Evolutionary conservation across 2,888 invertebrate species (phyloP).

Genomic region (Drosophila bunnanda): DNA sequence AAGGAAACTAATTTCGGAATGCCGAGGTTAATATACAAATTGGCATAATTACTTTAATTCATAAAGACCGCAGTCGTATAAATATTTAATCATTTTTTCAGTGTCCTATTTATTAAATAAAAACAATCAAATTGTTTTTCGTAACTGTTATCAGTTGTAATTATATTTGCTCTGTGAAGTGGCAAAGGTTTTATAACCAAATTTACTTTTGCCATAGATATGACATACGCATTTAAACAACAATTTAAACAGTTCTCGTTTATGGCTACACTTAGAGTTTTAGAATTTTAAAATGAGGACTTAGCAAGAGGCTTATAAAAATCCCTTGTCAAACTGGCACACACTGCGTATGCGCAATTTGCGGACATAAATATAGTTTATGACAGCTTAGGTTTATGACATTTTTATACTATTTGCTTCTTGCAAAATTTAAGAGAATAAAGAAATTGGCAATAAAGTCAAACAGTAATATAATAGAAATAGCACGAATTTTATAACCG

Average conservation of each 20-base stretch:
- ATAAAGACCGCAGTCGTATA: neutral
- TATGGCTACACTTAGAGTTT: neutral
- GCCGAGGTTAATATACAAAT: neutral
- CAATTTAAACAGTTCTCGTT: neutral
- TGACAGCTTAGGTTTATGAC: constrained; percentile 15
- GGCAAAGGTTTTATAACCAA: neutral
- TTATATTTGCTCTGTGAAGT: neutral
- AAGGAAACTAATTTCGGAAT: too few relatives aligned
- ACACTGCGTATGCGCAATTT: constrained; percentile 17
- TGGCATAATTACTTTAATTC: neutral
- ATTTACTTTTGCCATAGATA: neutral
- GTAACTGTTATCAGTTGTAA: too few relatives aligned
- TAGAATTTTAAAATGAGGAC: neutral
- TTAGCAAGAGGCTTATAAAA: neutral
- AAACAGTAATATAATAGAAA: neutral
- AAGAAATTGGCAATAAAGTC: neutral
- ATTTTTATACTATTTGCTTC: neutral
- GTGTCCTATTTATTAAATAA: neutral
- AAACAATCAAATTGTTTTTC: neutral
- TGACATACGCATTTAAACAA: neutral
- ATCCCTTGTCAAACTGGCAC: neutral
- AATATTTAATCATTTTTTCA: neutral
- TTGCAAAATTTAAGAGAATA: neutral
- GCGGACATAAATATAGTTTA: constrained; percentile 17
- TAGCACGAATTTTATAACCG: neutral